Base-by-base conservation (phyloP, 2,113 vertebrate genomes). In the Phaethornis superciliosus region DNA sequence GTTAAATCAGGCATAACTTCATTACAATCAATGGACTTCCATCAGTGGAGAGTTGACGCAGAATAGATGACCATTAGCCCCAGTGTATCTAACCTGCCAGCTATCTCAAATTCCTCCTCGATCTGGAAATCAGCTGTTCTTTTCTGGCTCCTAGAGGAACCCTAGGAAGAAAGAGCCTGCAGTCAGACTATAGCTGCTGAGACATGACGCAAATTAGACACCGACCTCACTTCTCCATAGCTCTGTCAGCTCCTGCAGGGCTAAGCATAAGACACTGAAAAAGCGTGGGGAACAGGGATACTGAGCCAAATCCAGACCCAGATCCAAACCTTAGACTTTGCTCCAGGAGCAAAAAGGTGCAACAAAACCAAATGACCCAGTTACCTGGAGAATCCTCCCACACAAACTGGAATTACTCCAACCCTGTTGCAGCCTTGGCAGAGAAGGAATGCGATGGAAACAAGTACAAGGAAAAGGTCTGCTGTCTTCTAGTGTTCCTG, bases 201-300 rank as follows among this genome's bases (percentile, higher is more conserved):
- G 93, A 95, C 94, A 93, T 96, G 95, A 97, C 58, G 47, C 89
- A 96, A 96, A 94, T 95, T 70, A 94, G 95, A 94, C 22, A 6
- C 76, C 63, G 69, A 44, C 75, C 93, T 96, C 93, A 85, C 88
- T 96, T 89, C 85, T 83, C 93, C 81, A 62, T 59, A 86, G 81
- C 95, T 87, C 88, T 90, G 91, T 92, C 93, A 93, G 88, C 81
- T 96, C 95, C 94, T 96, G 86, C 90, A 90, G 94, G 85, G 93
- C 92, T 90, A 56, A 91, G 87, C 75, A 15, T 59, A 88, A 95
- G 85, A 83, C 79, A 85, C 77, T 72, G 74, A 85, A 74, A 91
- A 90, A 90, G 56, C 89, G 82, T 17, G 79, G 58, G 47, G 62
- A 93, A 52, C 77, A 35, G 54, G 63, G 81, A 93, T 79, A 90